These are phyloP conservation scores for Hydroisotoma schaefferi DNA, from an alignment of 2,888 invertebrate species.

Conservation along the genomic window DNA sequence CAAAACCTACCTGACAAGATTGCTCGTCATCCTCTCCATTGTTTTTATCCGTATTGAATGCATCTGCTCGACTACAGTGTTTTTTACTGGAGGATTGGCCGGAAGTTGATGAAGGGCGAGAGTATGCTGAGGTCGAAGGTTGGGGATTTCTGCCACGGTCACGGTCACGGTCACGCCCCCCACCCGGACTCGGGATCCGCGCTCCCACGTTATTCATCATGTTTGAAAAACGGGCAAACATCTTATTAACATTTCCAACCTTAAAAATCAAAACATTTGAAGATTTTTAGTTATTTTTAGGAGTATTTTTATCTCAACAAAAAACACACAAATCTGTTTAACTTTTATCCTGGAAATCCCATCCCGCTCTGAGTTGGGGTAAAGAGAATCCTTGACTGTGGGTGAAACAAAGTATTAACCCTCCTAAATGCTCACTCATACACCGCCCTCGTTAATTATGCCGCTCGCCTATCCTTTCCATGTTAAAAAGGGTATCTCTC, in stretches of 20 bases:
- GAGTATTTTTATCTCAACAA: too few species aligned
- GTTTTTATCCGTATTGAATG: neutral
- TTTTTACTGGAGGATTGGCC: neutral
- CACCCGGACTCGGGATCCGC: constrained; percentile 22
- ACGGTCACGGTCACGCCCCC: neutral
- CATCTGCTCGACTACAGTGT: neutral
- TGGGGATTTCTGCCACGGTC: constrained; percentile 4
- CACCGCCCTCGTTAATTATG: too few species aligned
- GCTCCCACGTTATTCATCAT: constrained; percentile 37
- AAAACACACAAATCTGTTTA: too few species aligned
- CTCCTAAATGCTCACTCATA: too few species aligned
- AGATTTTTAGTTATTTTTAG: too few species aligned
- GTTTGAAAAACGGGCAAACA: constrained; percentile 38
- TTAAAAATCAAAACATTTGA: too few species aligned
- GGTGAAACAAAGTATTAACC: too few species aligned
- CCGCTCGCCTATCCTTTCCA: too few species aligned
- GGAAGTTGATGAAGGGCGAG: constrained; percentile 7
- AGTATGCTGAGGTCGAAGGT: constrained; percentile 24
- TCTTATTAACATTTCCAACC: constrained; percentile 10
- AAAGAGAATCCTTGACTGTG: too few species aligned
- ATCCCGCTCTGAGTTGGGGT: too few species aligned
- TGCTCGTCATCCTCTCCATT: constrained; percentile 18
- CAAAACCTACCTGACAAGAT: constrained; percentile 31
- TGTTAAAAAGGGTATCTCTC: too few species aligned
- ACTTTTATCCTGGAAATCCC: too few species aligned